Evolutionary conservation across 1,140 invertebrate genomes (phyloP), one percentile per base, ranked within the genome.

Genomic region (Theocolax elegans): DNA sequence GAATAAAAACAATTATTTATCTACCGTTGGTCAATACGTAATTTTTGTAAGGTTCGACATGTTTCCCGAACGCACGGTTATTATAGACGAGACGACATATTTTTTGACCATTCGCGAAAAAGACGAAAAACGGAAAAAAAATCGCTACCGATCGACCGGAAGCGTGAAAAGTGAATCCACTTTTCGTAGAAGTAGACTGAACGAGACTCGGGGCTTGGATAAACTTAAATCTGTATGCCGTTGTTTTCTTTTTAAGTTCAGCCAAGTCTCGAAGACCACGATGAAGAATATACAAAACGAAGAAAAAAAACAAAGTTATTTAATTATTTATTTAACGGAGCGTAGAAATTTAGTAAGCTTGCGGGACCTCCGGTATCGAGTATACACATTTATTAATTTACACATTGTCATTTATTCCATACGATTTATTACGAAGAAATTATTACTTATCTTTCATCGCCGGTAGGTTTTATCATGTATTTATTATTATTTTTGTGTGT

Each of bases 291-390:
- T 3, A 19, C n/a, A 42, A 48, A 4, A 63, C 42, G 21, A 29
- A 38, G 15, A 48, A 27, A 21, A 51, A n/a, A 23, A 8, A 29
- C 7, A 15, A 51, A 35, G 9, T 60, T 68, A 42, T 60, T 60
- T 60, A 63, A 67, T 71, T 74, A 76, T 75, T 80, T 80, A 80
- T 79, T 77, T 62, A 74, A 81, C 77, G 65, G 58, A 53, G 71
- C 46, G 35, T 72, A 72, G 48, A 51, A 46, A 44, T 75, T 42
- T 60, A 62, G 29, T 27, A 40, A 53, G 54, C 19, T 68, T 48
- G 56, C 4, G 19, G 10, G 6, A 42, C 62, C n/a, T 23, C 10
- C 35, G 21, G 31, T 67, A 31, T n/a, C 56, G 60, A 67, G 56
- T 4, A 7, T 53, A 51, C 42, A 15, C 38, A 23, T 58, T 23